Percentiles rank a stretch among this genome's conserved stretches.
Evolutionary conservation across 2,113 vertebrate species (phyloP).

Genomic region (Osmerus eperlanus): DNA sequence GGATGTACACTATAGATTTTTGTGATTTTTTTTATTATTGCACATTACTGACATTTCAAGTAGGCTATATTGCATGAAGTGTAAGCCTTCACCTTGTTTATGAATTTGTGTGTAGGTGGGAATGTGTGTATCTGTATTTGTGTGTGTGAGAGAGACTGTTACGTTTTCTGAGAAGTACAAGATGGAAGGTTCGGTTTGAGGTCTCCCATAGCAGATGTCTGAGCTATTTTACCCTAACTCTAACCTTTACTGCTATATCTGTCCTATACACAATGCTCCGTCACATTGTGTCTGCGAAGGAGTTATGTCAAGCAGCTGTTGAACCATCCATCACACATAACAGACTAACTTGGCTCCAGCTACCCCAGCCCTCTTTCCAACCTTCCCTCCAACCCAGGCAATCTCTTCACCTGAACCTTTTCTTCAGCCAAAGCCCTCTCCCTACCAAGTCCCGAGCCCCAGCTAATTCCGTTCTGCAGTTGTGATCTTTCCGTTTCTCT

Average conservation of each 20-base stretch:
- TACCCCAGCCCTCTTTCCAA: background rate
- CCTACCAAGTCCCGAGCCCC: too few species aligned
- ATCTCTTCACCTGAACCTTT: background rate
- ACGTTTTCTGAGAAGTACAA: too few species aligned
- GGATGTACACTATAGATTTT: too few species aligned
- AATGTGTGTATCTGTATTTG: background rate
- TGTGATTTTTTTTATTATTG: too few species aligned
- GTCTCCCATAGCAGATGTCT: constrained; percentile 23
- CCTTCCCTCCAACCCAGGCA: background rate
- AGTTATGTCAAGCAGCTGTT: background rate
- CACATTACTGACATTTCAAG: too few species aligned
- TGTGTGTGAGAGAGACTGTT: background rate
- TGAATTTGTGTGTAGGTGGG: too few species aligned
- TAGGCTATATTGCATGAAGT: too few species aligned
- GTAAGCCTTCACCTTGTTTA: too few species aligned
- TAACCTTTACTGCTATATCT: constrained; percentile 48
- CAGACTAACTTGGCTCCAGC: background rate
- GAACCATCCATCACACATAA: background rate
- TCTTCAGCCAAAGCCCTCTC: background rate
- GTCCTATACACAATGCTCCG: constrained; percentile 31
- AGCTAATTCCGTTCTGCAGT: too few species aligned
- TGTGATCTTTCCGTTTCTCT: too few species aligned
- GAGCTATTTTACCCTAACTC: constrained; percentile 32
- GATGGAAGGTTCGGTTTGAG: background rate
- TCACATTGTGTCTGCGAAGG: background rate